Conservation (phyloP, 2,113 vertebrate species). For the Pristiophorus japonicus region DNA sequence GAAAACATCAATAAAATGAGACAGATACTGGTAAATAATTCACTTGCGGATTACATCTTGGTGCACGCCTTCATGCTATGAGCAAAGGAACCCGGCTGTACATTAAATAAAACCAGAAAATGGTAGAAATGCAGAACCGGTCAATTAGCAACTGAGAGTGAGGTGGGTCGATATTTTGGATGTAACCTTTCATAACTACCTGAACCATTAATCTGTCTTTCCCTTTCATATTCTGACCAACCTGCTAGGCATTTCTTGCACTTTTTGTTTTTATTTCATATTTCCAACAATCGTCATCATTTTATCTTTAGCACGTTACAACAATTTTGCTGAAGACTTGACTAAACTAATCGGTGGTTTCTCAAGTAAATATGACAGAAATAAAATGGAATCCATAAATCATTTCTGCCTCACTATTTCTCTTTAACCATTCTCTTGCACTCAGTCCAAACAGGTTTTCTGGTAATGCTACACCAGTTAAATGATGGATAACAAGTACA, state of each 20-base stretch:
- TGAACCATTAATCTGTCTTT: conserved; percentile 14
- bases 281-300: not conserved
- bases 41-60: not conserved
- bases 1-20: not conserved
- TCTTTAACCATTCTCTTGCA: not conserved
- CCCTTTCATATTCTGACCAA: not conserved
- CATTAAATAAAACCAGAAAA: not conserved
- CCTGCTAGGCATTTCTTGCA: not conserved
- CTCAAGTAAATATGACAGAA: not conserved
- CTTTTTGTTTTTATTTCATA: not conserved
- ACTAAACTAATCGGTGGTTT: not conserved
- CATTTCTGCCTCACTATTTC: not conserved
- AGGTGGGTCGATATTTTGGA: not conserved
- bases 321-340: not conserved
- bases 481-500: not conserved
- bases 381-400: not conserved
- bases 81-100: not conserved
- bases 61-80: not conserved
- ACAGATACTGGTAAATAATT: not conserved
- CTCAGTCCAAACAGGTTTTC: not conserved
- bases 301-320: not conserved
- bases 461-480: not conserved
- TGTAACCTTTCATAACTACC: not conserved
- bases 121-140: not conserved
- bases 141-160: too few species aligned